Conservation (phyloP, 2,888 invertebrate species). For the Cephus pulcher region DNA sequence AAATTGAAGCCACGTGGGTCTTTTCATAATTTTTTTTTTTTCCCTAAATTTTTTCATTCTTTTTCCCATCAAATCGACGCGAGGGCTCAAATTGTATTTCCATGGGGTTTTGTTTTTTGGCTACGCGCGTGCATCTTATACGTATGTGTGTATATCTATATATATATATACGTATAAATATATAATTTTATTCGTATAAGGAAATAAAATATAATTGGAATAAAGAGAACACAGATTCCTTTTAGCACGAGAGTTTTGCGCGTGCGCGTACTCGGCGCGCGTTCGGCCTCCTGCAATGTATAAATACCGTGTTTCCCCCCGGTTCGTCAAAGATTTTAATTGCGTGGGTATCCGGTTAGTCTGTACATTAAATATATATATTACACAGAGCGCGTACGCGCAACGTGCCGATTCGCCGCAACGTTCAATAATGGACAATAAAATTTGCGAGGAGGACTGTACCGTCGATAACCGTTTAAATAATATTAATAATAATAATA, state of each 20-base stretch:
- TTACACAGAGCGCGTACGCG: constrained; percentile 32
- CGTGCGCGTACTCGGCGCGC: too few relatives aligned
- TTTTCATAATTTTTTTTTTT: not conserved
- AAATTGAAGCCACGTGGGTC: too few relatives aligned
- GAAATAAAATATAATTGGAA: too few relatives aligned
- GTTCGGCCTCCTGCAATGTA: too few relatives aligned
- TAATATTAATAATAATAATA: constrained; percentile 15
- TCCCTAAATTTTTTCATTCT: constrained; percentile 3
- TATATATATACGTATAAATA: constrained; percentile 12
- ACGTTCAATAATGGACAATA: constrained; percentile 39
- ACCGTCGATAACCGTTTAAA: constrained; percentile 1
- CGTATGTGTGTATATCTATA: not conserved
- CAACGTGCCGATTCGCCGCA: constrained; percentile 30
- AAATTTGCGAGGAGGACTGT: constrained; percentile 7
- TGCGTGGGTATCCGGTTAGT: too few relatives aligned
- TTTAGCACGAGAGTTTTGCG: too few relatives aligned
- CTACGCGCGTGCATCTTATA: not conserved
- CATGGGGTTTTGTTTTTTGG: not conserved
- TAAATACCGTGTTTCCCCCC: too few relatives aligned
- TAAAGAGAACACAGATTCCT: too few relatives aligned
- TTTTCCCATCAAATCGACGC: not conserved
- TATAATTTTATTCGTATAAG: constrained; percentile 4
- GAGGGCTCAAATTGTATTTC: not conserved
- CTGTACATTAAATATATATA: constrained; percentile 6
- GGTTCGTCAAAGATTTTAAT: too few relatives aligned